phyloP scores from a whole-genome alignment of 2,113 vertebrate species.

The Stegostoma tigrinum region DNA sequence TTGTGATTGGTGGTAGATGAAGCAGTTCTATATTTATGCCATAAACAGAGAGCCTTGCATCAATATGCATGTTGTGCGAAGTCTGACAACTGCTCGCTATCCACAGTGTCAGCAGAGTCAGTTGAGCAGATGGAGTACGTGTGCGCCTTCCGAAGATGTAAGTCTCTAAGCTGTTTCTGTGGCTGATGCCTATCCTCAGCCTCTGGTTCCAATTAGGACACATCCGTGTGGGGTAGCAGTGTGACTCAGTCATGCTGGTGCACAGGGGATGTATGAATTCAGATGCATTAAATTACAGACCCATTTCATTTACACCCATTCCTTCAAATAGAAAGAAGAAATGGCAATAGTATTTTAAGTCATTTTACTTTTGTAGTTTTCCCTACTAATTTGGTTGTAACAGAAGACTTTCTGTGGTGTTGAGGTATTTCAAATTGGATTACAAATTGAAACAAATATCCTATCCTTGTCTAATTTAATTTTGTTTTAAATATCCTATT shows the following conservation, averaged over 20 bases:
- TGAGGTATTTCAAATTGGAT: background rate
- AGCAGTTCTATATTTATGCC: background rate
- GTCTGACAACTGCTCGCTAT: background rate
- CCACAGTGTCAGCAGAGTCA: background rate
- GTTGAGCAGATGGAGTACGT: background rate
- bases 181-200: background rate
- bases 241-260: background rate
- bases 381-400: background rate
- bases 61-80: background rate
- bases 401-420: background rate
- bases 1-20: background rate
- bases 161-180: background rate
- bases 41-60: background rate
- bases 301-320: conserved; percentile 28
- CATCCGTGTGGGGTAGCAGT: background rate
- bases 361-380: background rate
- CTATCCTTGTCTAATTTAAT: background rate
- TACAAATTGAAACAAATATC: background rate
- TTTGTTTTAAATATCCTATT: background rate
- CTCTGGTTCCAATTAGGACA: conserved; percentile 25
- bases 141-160: background rate
- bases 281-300: background rate
- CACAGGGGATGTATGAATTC: background rate
- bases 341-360: background rate
- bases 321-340: background rate